Percentiles rank a stretch among this genome's conserved stretches.
Evolutionary conservation across 2,888 invertebrate species (phyloP).

Genomic region (Notodonta ziczac): DNA sequence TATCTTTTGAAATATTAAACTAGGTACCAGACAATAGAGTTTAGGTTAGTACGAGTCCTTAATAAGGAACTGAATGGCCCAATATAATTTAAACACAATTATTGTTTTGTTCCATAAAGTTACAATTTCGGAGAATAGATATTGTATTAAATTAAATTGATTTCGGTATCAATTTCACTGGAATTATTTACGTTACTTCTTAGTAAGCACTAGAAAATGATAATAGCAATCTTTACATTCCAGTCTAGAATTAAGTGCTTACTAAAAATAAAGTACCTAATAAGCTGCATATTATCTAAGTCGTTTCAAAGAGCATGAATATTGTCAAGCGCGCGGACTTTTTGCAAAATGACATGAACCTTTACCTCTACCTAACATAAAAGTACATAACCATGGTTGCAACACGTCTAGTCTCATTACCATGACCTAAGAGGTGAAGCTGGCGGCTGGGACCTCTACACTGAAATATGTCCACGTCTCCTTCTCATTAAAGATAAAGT

Average conservation of each 20-base stretch:
- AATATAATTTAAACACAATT: too few species aligned
- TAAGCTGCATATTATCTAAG: too few species aligned
- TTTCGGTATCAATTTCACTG: not conserved
- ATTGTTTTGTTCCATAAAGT: too few species aligned
- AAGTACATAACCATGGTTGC: slow-evolving; percentile 29
- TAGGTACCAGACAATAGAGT: too few species aligned
- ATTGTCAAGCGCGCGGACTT: not conserved
- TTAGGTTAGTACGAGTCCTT: too few species aligned
- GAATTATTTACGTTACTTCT: not conserved
- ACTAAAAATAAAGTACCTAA: too few species aligned
- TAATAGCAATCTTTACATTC: too few species aligned
- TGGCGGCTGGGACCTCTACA: slow-evolving; percentile 15
- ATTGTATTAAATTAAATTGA: not conserved
- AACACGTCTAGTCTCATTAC: slow-evolving; percentile 15
- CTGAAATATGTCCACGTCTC: slow-evolving; percentile 25
- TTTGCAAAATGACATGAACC: not conserved
- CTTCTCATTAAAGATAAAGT: slow-evolving; percentile 17
- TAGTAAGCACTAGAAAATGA: not conserved
- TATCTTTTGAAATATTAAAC: not conserved
- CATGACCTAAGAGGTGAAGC: slow-evolving; percentile 26
- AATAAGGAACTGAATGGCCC: too few species aligned
- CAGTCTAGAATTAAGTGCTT: too few species aligned
- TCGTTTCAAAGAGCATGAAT: too few species aligned
- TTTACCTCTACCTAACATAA: slow-evolving; percentile 11
- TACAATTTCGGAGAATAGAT: too few species aligned